Conservation (phyloP, 2,888 invertebrate genomes). For the Dorcus parallelipipedus region DNA sequence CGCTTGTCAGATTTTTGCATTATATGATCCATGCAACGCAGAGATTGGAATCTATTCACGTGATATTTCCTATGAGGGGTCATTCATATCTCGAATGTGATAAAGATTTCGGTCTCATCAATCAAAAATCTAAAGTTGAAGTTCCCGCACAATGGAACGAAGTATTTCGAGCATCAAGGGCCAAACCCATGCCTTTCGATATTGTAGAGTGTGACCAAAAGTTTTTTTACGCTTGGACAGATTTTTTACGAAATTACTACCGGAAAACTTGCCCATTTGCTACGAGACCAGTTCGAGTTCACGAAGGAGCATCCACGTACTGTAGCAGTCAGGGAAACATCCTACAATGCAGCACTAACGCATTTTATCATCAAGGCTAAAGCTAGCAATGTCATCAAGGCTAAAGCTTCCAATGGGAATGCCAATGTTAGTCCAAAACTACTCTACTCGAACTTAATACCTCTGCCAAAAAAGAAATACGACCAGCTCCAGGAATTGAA, state of each 20-base stretch:
- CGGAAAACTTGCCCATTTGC: neutral
- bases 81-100: neutral
- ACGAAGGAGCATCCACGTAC: slow-evolving; percentile 13
- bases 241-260: no score
- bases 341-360: neutral
- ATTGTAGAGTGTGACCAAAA: no score
- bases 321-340: slow-evolving; percentile 6
- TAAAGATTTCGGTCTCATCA: no score
- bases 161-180: no score
- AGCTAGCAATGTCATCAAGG: neutral
- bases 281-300: slow-evolving; percentile 14
- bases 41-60: slow-evolving; percentile 23
- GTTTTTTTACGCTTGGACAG: no score
- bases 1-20: slow-evolving; percentile 29
- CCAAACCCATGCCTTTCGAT: no score
- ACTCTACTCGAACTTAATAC: neutral
- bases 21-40: slow-evolving; percentile 25
- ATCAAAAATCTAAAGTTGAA: no score
- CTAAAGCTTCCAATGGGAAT: neutral
- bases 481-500: slow-evolving; percentile 6
- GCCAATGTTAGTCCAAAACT: neutral
- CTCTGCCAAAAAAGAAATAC: slow-evolving; percentile 4
- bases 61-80: slow-evolving; percentile 28
- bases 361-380: neutral
- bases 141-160: no score